Evolutionary conservation across 2,888 invertebrate genomes (phyloP).

Genomic region (Ariolimax columbianus): DNA sequence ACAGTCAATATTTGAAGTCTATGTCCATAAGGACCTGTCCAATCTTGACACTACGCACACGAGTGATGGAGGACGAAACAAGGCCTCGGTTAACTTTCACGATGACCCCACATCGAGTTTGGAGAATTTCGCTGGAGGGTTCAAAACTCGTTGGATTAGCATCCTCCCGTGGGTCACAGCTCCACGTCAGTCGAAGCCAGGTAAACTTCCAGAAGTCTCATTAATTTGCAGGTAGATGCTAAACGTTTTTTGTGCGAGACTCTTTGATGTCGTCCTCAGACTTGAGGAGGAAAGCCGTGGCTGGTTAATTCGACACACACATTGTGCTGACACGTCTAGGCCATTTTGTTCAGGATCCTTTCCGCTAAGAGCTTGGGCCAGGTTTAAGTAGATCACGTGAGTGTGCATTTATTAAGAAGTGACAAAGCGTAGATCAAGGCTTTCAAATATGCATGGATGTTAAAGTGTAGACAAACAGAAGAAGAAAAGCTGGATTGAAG

Average conservation of each 20-base stretch:
- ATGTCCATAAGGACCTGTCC: background rate
- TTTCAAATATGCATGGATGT: no score
- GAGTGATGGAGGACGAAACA: background rate
- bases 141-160: constrained; percentile 7
- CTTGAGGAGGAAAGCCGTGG: background rate
- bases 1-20: constrained; percentile 12
- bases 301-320: background rate
- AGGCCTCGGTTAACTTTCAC: background rate
- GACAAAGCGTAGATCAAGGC: background rate
- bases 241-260: background rate
- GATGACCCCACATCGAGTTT: background rate
- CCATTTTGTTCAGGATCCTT: background rate
- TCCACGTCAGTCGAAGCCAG: background rate
- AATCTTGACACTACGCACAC: background rate
- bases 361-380: background rate
- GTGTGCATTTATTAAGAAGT: background rate
- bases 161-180: background rate
- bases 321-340: background rate
- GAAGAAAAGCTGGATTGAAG: no score
- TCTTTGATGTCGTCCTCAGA: background rate
- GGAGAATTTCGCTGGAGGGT: background rate
- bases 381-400: no score
- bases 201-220: constrained; percentile 18
- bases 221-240: constrained; percentile 10
- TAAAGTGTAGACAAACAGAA: no score